Conservation (phyloP, 2,797 vertebrate species). For the Pangasius djambal region DNA sequence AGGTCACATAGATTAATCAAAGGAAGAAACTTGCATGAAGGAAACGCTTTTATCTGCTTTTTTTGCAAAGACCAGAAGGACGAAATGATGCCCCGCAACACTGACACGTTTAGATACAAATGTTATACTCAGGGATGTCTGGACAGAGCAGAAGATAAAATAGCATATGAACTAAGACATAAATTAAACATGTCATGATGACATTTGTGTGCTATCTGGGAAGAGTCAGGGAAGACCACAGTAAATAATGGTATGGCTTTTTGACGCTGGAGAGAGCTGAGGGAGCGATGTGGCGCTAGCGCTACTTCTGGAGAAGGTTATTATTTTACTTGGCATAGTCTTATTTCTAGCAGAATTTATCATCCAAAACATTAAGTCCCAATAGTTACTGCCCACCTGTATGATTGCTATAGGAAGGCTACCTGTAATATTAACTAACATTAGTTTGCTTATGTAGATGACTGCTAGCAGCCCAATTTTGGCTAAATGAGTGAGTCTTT, state of each 20-base stretch:
- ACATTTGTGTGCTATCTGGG: background rate
- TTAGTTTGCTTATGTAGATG: background rate
- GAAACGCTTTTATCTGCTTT: background rate
- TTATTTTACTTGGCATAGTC: background rate
- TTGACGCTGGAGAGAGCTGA: background rate
- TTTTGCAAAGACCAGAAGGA: background rate
- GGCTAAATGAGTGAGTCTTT: background rate
- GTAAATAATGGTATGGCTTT: background rate
- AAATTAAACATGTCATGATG: background rate
- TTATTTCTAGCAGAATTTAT: background rate
- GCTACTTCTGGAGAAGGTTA: background rate
- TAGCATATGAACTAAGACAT: background rate
- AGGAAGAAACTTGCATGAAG: background rate
- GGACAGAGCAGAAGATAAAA: background rate
- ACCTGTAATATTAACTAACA: background rate
- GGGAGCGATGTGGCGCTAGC: background rate
- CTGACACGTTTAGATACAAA: background rate
- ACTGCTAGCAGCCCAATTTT: background rate
- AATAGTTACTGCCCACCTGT: background rate
- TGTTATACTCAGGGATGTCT: background rate
- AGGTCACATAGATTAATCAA: background rate
- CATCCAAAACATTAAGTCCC: background rate
- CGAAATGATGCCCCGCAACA: background rate
- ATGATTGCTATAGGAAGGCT: background rate
- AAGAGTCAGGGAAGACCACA: background rate